A percentile compares a stretch with the other conserved stretches of the same genome.
Conservation (phyloP, 2,113 vertebrate species). For the Pollachius pollachius region DNA sequence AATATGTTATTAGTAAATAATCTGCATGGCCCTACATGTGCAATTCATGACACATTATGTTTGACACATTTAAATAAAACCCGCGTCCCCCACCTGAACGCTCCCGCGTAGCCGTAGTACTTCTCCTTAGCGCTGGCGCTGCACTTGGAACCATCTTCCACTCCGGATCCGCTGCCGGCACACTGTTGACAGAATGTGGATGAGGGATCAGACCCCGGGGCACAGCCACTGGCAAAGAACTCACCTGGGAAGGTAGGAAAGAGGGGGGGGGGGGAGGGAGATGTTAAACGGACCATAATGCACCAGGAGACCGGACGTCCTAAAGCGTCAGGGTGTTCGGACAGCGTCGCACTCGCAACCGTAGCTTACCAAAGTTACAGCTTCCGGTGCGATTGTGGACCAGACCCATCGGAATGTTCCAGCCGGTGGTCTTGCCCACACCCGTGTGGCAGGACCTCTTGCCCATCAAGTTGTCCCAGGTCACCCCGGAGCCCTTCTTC, state of each 20-base stretch:
- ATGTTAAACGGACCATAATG: background rate
- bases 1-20: too few relatives aligned
- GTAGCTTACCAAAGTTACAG: conserved; percentile 81
- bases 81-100: conserved; percentile 74
- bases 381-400: conserved; percentile 59
- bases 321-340: background rate
- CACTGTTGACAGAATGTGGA: conserved; percentile 82
- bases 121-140: conserved; percentile 71
- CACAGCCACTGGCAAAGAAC: conserved; percentile 82
- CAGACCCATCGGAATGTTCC: conserved; percentile 83
- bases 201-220: conserved; percentile 72
- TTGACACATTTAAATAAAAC: too few relatives aligned
- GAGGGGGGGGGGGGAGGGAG: conserved; percentile 17
- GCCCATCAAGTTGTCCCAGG: conserved; percentile 75
- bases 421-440: conserved; percentile 81
- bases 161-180: conserved; percentile 44
- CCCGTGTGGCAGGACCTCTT: conserved; percentile 86
- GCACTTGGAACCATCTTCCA: conserved; percentile 66
- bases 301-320: too few relatives aligned
- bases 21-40: too few relatives aligned
- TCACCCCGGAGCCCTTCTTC: conserved; percentile 66
- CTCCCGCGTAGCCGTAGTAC: conserved; percentile 83
- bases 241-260: conserved; percentile 39
- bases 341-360: background rate
- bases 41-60: too few relatives aligned